Evolutionary conservation across 2,797 vertebrate species (phyloP), one percentile per base, ranked within the genome.

Genomic region (Syngnathus acus): DNA sequence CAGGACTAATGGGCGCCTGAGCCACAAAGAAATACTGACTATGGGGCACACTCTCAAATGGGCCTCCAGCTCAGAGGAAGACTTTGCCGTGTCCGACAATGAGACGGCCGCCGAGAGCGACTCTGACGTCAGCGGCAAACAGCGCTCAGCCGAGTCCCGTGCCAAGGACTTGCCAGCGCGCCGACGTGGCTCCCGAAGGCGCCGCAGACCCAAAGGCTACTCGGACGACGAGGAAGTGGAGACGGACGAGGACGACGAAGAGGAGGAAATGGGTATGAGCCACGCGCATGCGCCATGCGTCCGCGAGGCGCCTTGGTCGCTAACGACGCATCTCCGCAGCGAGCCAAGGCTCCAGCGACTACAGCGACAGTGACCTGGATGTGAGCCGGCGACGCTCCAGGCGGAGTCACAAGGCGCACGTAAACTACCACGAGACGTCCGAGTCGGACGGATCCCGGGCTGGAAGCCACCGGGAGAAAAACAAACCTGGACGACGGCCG

Each of bases 351-450:
- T 96, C 95, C 72, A 97, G 95, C 0, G 94, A 96, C 67, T 98
- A 91, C 88, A 98, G 94, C 9, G 94, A 95, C 66, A 94, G 94
- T 1, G 95, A 96, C 75, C 90, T 99, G 85, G 97, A 99, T 75
- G 89, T 97, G 51, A 92, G 95, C 64, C 89, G 94, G 58, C 93
- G 97, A 39, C 89, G 97, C 43, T 98, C 96, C 13, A 92, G 95
- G 67, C 89, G 97, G 73, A 98, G 97, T 76, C 93, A 89, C 75
- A 95, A 96, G 89, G 90, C 92, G 78, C 86, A 92, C 85, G 96
- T 99, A 61, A 98, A 99, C 86, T 99, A 99, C 75, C 92, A 92
- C 26, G 97, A 99, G 87, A 95, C 94, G 47, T 95, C 97, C 0
- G 96, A 97, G 81, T 95, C 95, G 0, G 96, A 98, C 0, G 94